Evolutionary conservation across 2,797 vertebrate species (phyloP).

Genomic region (Sternarchorhynchus goeldii): DNA sequence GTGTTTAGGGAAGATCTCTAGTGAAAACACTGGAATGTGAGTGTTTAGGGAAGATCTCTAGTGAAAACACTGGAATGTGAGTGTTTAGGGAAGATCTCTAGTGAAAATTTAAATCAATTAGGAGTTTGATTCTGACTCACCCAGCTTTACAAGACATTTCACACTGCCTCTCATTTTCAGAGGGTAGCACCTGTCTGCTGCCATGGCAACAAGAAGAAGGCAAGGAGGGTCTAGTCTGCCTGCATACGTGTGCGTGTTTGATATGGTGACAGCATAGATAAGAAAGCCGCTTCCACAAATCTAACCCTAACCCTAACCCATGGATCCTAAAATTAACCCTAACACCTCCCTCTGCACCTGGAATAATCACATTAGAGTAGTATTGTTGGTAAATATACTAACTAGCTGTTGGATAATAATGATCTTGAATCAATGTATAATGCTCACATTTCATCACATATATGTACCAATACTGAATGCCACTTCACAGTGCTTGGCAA

Average conservation of each 20-base stretch:
- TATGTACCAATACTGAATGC: neutral
- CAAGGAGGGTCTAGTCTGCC: slow-evolving; percentile 7
- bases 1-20: too few species aligned
- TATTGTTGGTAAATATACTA: neutral
- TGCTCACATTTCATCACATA: neutral
- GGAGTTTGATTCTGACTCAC: neutral
- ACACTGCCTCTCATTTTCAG: neutral
- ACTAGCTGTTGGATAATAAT: neutral
- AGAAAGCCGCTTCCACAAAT: neutral
- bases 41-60: too few species aligned
- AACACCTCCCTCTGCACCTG: too few species aligned
- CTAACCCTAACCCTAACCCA: too few species aligned
- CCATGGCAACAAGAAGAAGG: slow-evolving; percentile 64
- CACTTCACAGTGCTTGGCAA: neutral
- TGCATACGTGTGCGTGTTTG: neutral
- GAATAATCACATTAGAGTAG: neutral
- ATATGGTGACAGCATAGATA: slow-evolving; percentile 5
- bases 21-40: too few species aligned
- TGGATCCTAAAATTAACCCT: too few species aligned
- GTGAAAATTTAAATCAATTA: neutral
- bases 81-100: too few species aligned
- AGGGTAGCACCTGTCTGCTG: slow-evolving; percentile 55
- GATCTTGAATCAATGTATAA: neutral
- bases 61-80: too few species aligned
- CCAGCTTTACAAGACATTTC: neutral